These are phyloP conservation scores for Eledona agricola DNA, from an alignment of 2,888 invertebrate genomes.

Conservation along the genomic window DNA sequence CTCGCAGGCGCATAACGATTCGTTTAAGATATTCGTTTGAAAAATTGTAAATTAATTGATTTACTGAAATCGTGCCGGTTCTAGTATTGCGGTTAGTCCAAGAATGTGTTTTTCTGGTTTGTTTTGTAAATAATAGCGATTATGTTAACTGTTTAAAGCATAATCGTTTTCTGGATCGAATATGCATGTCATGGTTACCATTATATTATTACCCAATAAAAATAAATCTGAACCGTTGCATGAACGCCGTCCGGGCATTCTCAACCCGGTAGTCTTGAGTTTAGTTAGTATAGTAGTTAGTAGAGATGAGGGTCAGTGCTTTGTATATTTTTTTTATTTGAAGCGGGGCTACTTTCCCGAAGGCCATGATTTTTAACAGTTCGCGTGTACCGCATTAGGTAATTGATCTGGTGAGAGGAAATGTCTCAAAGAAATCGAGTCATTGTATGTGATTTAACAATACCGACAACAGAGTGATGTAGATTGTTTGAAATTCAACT, in stretches of 20 bases:
- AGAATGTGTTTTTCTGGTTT: constrained; percentile 1
- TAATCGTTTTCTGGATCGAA: constrained; percentile 11
- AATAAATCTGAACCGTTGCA: constrained; percentile 20
- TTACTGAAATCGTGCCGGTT: not conserved
- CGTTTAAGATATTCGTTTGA: too few species aligned
- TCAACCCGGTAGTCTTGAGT: constrained; percentile 15
- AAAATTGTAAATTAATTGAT: constrained; percentile 2
- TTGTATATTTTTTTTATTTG: constrained; percentile 5
- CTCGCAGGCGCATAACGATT: too few species aligned
- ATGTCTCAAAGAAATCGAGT: too few species aligned
- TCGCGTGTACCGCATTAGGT: too few species aligned
- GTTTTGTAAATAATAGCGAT: not conserved
- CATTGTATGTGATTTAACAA: too few species aligned
- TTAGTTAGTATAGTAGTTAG: constrained; percentile 1
- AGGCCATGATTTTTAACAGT: too few species aligned
- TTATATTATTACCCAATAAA: constrained; percentile 17
- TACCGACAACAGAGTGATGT: too few species aligned
- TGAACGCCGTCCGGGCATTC: constrained; percentile 15
- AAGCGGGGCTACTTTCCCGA: too few species aligned
- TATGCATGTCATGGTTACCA: constrained; percentile 20
- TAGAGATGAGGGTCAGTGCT: constrained; percentile 8
- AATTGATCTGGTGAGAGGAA: too few species aligned
- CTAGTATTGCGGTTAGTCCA: not conserved
- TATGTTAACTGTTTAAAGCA: constrained; percentile 5
- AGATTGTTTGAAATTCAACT: too few species aligned